phyloP scores from a whole-genome alignment of 2,113 vertebrate species.

The Irena cyanogastra region DNA sequence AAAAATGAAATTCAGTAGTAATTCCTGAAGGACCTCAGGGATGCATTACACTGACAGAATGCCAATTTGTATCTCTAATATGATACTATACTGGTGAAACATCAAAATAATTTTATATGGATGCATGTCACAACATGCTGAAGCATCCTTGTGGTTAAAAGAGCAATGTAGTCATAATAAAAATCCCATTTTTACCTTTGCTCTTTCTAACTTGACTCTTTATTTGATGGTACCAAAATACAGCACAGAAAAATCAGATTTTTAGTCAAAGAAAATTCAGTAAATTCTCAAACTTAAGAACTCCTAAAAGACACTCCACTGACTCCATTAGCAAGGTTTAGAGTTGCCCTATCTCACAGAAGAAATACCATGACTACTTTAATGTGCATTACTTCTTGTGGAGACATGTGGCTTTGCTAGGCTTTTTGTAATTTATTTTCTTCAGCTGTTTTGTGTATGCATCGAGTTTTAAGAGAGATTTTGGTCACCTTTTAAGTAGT shows the following conservation, averaged over 20 bases:
- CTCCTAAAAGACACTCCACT: background rate
- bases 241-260: background rate
- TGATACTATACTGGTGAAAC: background rate
- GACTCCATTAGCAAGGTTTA: background rate
- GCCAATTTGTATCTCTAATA: constrained; percentile 33
- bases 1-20: constrained; percentile 41
- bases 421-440: background rate
- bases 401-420: background rate
- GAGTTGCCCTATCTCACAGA: background rate
- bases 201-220: background rate
- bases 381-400: background rate
- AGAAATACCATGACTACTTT: background rate
- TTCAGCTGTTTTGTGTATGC: background rate
- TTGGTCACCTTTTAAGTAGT: background rate
- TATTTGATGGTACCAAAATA: background rate
- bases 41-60: background rate
- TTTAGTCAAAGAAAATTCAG: background rate
- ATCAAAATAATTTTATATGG: background rate
- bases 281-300: background rate
- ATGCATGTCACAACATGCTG: background rate
- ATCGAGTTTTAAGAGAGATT: background rate
- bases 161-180: background rate
- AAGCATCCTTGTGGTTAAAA: background rate
- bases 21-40: constrained; percentile 20
- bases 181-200: background rate